Evolutionary conservation across 2,797 vertebrate genomes (phyloP), one percentile per base, ranked within the genome.

Genomic region (Urophycis tenuis): DNA sequence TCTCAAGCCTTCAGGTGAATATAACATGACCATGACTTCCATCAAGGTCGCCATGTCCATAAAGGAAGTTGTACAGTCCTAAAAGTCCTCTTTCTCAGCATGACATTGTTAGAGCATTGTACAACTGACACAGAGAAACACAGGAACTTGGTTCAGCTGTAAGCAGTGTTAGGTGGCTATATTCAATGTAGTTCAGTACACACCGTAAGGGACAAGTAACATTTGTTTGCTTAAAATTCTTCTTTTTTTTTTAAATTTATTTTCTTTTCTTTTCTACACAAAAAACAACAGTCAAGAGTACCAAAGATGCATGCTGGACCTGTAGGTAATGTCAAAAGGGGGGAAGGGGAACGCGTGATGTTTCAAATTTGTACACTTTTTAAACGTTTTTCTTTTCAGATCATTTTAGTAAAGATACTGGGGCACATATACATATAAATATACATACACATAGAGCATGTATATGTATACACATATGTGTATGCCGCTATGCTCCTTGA

Each of bases 291-390:
- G 95, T 93, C 93, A 95, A 94, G 91, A 95, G 95, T 95, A 96
- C 93, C 95, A 95, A 96, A 95, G 92, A 95, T 94, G 96, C 96
- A 98, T 97, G 96, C 96, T 95, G 95, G 94, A 94, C 92, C 92
- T 87, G 90, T 89, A 92, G 79, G 90, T 92, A 92, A 92, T 87
- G 91, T 92, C 94, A 92, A 94, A 91, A 90, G 84, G 83, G 87
- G 31, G 12, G 33, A 1, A 3, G 25, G 49, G 77, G 78, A 67
- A 17, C 78, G 83, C 74, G 85, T 85, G 84, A 87, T 81, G n/a
- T 60, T 60, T 60, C n/a, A n/a, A 25, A 60, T 10, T 60, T 60
- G 80, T 82, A 89, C 87, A 84, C 73, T 78, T 87, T 83, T 83
- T 0, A 29, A 81, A 36, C 82, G 79, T 33, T 81, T 49, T n/a